Evolutionary conservation across 2,888 invertebrate species (phyloP), one percentile per base, ranked within the genome.

Genomic region (Spodoptera exigua): DNA sequence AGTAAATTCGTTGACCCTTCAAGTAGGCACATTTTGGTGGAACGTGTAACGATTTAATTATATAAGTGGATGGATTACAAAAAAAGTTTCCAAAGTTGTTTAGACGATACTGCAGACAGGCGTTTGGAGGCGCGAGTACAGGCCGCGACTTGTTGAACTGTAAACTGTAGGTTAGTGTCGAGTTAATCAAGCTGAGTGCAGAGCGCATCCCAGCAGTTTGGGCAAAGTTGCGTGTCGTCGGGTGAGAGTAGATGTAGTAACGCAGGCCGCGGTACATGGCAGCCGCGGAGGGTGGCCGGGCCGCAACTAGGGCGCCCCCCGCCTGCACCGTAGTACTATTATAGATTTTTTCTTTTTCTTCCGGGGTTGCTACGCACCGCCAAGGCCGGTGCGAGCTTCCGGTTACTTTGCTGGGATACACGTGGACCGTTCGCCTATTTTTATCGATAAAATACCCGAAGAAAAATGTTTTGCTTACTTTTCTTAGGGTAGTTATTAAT

Each of bases 331-430:
- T 79, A 72, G 77, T 79, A 80, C 79, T 86, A 83, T 85, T 90
- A 91, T 91, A 90, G 91, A 91, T 91, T 91, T 91, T 91, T 89
- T 80, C 77, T 74, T 81, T 85, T 84, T 83, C 83, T 83, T 83
- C 82, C 82, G 84, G 84, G 88, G 89, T 88, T 87, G 89, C 87
- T 82, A 88, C 83, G 89, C 85, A 76, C 79, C 80, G 84, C 83
- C 90, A 89, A 90, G 90, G 91, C 83, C 89, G 86, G 61, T 74
- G 58, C 73, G 61, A 67, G 82, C 87, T 89, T 89, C 89, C 89
- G 87, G 85, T 82, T 81, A 81, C 84, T 76, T 65, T 76, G 78
- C 78, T 66, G 70, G 79, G 81, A 73, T 87, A 87, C 85, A 87
- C 88, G 88, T 85, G 87, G 80, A 79, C 76, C 72, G 55, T 65